Percentiles rank a stretch among this genome's conserved stretches.
phyloP scores from a whole-genome alignment of 2,888 invertebrate genomes.

The Campoletis raptor region DNA sequence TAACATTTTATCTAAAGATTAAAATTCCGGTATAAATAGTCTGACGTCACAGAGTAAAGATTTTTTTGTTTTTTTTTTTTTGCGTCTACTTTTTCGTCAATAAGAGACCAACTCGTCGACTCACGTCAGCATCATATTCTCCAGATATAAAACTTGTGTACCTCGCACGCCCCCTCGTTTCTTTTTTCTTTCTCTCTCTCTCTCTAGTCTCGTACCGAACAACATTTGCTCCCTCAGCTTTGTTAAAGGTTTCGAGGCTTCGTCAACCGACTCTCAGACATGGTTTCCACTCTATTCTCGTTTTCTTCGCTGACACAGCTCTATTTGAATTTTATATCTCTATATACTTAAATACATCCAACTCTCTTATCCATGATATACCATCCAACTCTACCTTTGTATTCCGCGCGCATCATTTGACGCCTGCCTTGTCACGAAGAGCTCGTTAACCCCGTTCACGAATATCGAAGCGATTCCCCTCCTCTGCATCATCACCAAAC shows the following conservation, averaged over 20 bases:
- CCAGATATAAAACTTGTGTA: slow-evolving; percentile 9
- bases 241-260: slow-evolving; percentile 56
- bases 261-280: slow-evolving; percentile 42
- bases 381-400: not conserved
- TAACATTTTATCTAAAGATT: not conserved
- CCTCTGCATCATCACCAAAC: not conserved
- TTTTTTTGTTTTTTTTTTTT: not conserved
- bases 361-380: not conserved
- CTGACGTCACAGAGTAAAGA: slow-evolving; percentile 9
- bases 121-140: slow-evolving; percentile 45
- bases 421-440: slow-evolving; percentile 37
- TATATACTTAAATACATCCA: slow-evolving; percentile 16
- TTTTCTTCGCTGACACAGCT: slow-evolving; percentile 63
- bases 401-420: slow-evolving; percentile 23
- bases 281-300: slow-evolving; percentile 41
- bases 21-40: not conserved
- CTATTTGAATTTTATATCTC: slow-evolving; percentile 2
- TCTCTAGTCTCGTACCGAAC: not conserved
- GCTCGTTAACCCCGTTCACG: slow-evolving; percentile 70
- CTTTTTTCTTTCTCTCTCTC: slow-evolving; percentile 7
- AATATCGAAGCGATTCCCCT: slow-evolving; percentile 35
- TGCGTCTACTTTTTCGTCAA: not conserved
- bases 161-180: not conserved
- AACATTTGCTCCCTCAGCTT: slow-evolving; percentile 49
- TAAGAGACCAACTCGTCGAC: not conserved